phyloP scores from a whole-genome alignment of 2,888 invertebrate genomes.

The Lordiphosa andalusiaca region DNA sequence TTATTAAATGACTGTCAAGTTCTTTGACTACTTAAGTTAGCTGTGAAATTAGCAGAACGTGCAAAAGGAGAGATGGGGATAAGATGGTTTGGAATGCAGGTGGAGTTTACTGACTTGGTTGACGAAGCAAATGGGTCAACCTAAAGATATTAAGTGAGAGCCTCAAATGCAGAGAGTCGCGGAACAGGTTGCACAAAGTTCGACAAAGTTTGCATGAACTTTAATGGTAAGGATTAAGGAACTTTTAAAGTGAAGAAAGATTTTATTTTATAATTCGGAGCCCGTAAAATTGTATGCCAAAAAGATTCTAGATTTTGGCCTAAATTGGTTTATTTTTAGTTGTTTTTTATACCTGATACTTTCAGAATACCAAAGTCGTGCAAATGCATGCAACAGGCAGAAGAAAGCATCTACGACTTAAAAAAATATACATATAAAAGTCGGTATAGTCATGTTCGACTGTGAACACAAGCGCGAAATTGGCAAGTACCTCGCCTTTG shows the following conservation, averaged over 20 bases:
- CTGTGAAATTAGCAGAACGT: slow-evolving; percentile 11
- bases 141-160: slow-evolving; percentile 16
- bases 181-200: not conserved
- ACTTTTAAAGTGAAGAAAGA: slow-evolving; percentile 10
- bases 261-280: not conserved
- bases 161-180: not conserved
- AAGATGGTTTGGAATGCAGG: slow-evolving; percentile 36
- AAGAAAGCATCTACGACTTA: no score
- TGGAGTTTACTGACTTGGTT: slow-evolving; percentile 7
- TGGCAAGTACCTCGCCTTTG: no score
- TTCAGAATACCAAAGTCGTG: no score
- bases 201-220: slow-evolving; percentile 8
- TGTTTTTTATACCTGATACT: no score
- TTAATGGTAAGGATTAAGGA: not conserved
- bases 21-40: slow-evolving; percentile 40
- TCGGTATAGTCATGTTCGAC: no score
- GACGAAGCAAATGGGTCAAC: slow-evolving; percentile 39
- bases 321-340: no score
- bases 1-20: slow-evolving; percentile 62
- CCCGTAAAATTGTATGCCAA: no score
- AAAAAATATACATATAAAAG: no score
- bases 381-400: no score
- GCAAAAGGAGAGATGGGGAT: not conserved
- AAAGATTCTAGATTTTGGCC: no score
- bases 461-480: no score